Percentiles rank a stretch among this genome's conserved stretches.
These are phyloP conservation scores for Branchinecta lynchi DNA, from an alignment of 1,140 invertebrate genomes.

Conservation along the genomic window DNA sequence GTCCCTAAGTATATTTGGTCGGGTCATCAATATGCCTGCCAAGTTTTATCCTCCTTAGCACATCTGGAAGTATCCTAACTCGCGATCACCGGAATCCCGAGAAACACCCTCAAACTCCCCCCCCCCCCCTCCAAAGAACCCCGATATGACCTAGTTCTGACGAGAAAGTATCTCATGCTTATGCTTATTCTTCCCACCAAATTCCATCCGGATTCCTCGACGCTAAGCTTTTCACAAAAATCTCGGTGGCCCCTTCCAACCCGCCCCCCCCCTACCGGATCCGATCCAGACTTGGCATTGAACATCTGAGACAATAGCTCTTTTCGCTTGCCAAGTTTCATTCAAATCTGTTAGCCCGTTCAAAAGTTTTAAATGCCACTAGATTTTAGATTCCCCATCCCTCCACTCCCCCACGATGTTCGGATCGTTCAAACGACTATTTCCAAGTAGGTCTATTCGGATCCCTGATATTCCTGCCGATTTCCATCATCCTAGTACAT, in stretches of 20 bases:
- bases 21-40: constrained; percentile 2
- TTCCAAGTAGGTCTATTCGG: too few relatives aligned
- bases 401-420: constrained; percentile 1
- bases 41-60: constrained; percentile 1
- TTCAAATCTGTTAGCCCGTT: background rate
- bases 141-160: background rate
- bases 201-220: background rate
- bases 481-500: too few relatives aligned
- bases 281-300: background rate
- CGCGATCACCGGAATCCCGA: too few relatives aligned
- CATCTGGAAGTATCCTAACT: too few relatives aligned
- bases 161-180: background rate
- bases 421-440: too few relatives aligned
- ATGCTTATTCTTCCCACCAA: constrained; percentile 1
- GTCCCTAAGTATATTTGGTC: background rate
- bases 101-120: too few relatives aligned
- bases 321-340: background rate
- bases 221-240: background rate
- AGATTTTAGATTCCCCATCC: too few relatives aligned
- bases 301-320: too few relatives aligned
- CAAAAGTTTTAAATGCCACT: background rate
- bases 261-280: background rate
- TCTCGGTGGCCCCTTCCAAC: background rate
- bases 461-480: too few relatives aligned
- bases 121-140: background rate